phyloP scores from a whole-genome alignment of 2,113 vertebrate species.

The Phalacrocorax carbo region DNA sequence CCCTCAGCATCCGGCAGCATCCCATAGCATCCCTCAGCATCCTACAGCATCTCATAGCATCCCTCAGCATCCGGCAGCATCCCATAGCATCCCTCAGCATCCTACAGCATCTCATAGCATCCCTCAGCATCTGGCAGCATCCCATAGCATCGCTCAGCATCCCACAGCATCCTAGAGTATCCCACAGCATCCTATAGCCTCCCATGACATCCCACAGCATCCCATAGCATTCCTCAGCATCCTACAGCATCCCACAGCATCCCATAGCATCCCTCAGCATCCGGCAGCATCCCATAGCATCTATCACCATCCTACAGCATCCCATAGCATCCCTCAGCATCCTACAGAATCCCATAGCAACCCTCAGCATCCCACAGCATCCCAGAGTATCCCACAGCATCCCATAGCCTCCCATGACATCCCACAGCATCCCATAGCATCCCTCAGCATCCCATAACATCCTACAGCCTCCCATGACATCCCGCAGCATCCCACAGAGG shows the following conservation, averaged over 20 bases:
- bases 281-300: no score
- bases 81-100: accelerated
- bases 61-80: not conserved
- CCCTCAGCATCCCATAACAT: not conserved
- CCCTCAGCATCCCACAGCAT: accelerated
- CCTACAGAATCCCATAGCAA: accelerated
- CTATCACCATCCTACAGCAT: no score
- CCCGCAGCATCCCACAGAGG: accelerated
- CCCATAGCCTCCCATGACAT: accelerated
- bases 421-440: accelerated
- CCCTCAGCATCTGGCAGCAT: not conserved
- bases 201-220: not conserved
- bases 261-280: no score
- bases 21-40: not conserved
- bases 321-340: not conserved
- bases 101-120: accelerated
- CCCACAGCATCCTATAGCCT: not conserved
- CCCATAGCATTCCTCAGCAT: not conserved
- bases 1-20: no score
- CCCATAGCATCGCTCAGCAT: no score
- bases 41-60: no score
- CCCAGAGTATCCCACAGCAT: not conserved
- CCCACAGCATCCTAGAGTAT: no score
- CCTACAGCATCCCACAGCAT: not conserved
- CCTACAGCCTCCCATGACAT: accelerated